Percentiles rank a stretch among this genome's conserved stretches.
phyloP scores from a whole-genome alignment of 2,797 vertebrate genomes.

The Novumbra hubbsi region DNA sequence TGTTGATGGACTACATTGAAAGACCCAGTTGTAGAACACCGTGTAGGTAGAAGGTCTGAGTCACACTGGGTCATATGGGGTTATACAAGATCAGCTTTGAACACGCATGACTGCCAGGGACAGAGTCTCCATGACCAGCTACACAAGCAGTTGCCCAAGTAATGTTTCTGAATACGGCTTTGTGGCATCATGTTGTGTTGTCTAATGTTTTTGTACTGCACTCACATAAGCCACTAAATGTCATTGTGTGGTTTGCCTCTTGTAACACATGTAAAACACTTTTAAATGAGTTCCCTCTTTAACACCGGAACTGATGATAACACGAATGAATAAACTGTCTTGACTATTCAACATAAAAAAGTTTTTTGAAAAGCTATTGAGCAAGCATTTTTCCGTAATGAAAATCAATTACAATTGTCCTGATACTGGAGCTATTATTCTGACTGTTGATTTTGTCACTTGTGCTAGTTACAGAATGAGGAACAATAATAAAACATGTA shows the following conservation, averaged over 20 bases:
- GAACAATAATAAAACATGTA: neutral
- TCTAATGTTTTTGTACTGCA: neutral
- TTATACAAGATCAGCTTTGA: neutral
- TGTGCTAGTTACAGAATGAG: neutral
- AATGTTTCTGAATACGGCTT: neutral
- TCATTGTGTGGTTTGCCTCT: neutral
- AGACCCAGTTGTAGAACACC: neutral
- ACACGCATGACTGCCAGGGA: neutral
- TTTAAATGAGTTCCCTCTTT: neutral
- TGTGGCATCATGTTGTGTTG: neutral
- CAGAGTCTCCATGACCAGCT: neutral
- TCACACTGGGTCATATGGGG: neutral
- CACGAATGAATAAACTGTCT: neutral
- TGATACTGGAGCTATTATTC: neutral
- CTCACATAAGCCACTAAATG: neutral
- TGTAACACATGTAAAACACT: too few species aligned
- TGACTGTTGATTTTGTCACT: neutral
- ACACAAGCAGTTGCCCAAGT: neutral
- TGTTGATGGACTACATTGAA: neutral
- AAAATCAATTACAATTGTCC: neutral
- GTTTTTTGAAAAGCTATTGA: neutral
- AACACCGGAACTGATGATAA: neutral
- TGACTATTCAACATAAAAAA: neutral
- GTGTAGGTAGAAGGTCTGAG: neutral
- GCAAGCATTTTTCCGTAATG: neutral